phyloP scores from a whole-genome alignment of 2,797 vertebrate genomes.

The Lacerta viridis region DNA sequence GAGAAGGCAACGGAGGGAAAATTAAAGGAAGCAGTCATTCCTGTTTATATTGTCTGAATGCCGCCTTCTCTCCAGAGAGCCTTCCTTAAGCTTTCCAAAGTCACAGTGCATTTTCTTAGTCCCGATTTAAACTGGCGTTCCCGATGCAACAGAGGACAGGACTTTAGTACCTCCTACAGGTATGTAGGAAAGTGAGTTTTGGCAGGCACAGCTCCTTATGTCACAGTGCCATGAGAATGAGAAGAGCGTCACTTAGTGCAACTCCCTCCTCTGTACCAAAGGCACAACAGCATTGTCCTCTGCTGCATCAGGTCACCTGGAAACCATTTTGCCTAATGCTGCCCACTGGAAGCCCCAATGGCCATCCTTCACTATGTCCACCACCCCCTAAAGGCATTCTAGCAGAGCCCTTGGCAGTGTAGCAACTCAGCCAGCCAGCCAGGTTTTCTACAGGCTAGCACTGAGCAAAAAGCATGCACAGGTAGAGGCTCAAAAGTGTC shows the following conservation, averaged over 20 bases:
- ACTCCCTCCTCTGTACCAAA: not conserved
- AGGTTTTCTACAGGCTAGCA: not conserved
- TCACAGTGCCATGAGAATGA: not conserved
- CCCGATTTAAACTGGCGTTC: not conserved
- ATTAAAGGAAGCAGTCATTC: not conserved
- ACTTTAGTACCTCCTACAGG: not conserved
- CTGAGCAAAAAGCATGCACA: conserved; percentile 20
- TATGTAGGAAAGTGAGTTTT: not conserved
- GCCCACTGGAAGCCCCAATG: not conserved
- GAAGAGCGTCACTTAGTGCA: not conserved
- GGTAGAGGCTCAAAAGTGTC: conserved; percentile 15
- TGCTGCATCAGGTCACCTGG: conserved; percentile 5
- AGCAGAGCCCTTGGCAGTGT: not conserved
- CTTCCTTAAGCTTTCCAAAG: not conserved
- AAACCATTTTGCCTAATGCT: not conserved
- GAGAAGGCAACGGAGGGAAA: not conserved
- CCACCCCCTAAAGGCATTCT: no score
- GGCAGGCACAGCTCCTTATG: not conserved
- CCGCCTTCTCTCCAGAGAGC: not conserved
- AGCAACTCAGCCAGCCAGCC: not conserved
- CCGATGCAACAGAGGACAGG: not conserved
- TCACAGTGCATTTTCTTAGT: not conserved
- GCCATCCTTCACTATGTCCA: not conserved
- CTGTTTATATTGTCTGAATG: not conserved
- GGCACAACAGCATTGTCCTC: not conserved